Evolutionary conservation across 2,888 invertebrate genomes (phyloP).

Genomic region (Corythucha ciliata): DNA sequence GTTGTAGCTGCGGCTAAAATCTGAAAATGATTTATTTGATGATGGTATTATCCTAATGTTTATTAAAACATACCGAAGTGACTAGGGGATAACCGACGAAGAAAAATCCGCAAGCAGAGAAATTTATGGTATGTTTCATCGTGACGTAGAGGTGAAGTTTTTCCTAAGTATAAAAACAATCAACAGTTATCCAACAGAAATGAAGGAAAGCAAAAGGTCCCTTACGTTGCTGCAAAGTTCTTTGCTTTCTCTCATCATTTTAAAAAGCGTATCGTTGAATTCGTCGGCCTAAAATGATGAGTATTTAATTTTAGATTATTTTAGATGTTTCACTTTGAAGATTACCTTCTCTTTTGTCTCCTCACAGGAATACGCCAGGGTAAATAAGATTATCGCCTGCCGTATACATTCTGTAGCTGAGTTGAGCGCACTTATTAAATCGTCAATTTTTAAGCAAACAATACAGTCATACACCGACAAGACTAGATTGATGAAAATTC

Average conservation of each 20-base stretch:
- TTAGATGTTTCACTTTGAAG: neutral
- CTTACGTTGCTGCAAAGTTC: slow-evolving; percentile 21
- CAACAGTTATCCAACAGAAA: neutral
- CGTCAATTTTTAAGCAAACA: neutral
- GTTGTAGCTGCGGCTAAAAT: slow-evolving; percentile 21
- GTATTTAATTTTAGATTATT: neutral
- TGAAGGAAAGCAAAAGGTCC: too few species aligned
- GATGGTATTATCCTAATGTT: neutral
- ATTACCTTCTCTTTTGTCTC: slow-evolving; percentile 21
- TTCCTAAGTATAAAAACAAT: slow-evolving; percentile 5
- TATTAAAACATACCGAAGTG: slow-evolving; percentile 15
- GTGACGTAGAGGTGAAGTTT: slow-evolving; percentile 23
- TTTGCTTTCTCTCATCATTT: slow-evolving; percentile 24
- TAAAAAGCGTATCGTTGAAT: slow-evolving; percentile 22
- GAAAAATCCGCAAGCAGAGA: slow-evolving; percentile 22
- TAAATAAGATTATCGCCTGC: slow-evolving; percentile 18
- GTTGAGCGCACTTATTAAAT: slow-evolving; percentile 9
- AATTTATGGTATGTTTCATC: slow-evolving; percentile 21
- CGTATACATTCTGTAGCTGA: slow-evolving; percentile 16
- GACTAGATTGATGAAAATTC: slow-evolving; percentile 22
- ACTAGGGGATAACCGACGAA: slow-evolving; percentile 20
- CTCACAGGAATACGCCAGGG: slow-evolving; percentile 19
- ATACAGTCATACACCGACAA: slow-evolving; percentile 18
- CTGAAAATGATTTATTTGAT: slow-evolving; percentile 5
- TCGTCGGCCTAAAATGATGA: slow-evolving; percentile 18